Evolutionary conservation across 2,888 invertebrate species (phyloP), one percentile per base, ranked within the genome.

Genomic region (Trachelus stipa): DNA sequence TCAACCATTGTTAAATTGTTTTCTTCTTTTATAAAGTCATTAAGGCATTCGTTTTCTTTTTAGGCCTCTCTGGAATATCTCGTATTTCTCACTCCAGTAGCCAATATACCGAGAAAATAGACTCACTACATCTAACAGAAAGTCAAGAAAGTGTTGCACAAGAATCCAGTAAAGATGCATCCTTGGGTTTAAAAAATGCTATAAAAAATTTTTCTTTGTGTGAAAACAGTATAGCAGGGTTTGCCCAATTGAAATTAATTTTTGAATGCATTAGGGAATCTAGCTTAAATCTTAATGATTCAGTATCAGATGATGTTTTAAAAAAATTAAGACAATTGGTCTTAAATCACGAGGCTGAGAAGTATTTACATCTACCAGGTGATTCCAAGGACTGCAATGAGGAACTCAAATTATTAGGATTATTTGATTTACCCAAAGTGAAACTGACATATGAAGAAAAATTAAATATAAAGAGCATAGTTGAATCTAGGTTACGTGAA

Each of bases 391-490:
- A 86, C 30, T 12, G 40, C 11, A 84, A 85, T 69, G 85, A 87
- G 68, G 85, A 88, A 74, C 78, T 85, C 73, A 86, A 74, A 11
- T 69, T 90, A 34, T 81, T 91, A 71, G 89, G 88, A 40, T 88
- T 91, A 11, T 81, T 81, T 11, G 87, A 90, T 81, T 79, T 89
- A 74, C 85, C 87, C 4, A 83, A 86, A 71, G 80, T 81, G 77
- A 87, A 90, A 56, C 85, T 92, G 35, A 90, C 81, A 76, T 88
- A 87, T 73, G 83, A 88, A 75, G 92, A 93, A 80, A 89, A 87
- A 80, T 80, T 88, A 74, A 77, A 85, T 23, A 82, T 91, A 4
- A 90, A 85, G 81, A 85, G 81, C 79, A 86, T 81, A 11, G 83
- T 90, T 1, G 91, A 91, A 83, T 81, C 81, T 33, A 81, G 88